Conservation (phyloP, 2,888 invertebrate genomes). For the Azorinus chamasolen region DNA sequence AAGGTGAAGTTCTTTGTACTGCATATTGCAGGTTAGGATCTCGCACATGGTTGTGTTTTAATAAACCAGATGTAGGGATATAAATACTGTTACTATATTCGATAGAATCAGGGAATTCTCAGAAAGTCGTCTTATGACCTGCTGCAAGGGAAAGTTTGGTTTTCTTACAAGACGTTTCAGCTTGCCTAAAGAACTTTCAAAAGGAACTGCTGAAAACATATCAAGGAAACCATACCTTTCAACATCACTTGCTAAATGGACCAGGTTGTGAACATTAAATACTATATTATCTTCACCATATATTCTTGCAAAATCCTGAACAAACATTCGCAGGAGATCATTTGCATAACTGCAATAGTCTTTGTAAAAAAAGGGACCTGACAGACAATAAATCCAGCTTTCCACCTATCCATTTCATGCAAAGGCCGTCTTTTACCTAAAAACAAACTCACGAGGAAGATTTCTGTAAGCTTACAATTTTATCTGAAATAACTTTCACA, state of each 20-base stretch:
- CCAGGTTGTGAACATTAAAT: slow-evolving; percentile 84
- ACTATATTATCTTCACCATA: slow-evolving; percentile 82
- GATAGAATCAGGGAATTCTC: slow-evolving; percentile 16
- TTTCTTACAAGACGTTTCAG: slow-evolving; percentile 45
- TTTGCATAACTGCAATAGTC: slow-evolving; percentile 66
- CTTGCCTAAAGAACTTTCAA: slow-evolving; percentile 80
- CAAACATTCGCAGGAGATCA: slow-evolving; percentile 71
- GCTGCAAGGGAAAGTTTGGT: slow-evolving; percentile 49
- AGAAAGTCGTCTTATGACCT: slow-evolving; percentile 55
- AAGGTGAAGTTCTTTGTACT: not conserved
- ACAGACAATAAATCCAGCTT: slow-evolving; percentile 65
- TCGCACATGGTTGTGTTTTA: slow-evolving; percentile 28
- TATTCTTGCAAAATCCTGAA: slow-evolving; percentile 68
- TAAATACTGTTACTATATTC: not conserved
- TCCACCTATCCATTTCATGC: slow-evolving; percentile 73
- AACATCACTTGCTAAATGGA: slow-evolving; percentile 83
- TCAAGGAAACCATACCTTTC: slow-evolving; percentile 79
- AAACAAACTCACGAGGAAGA: slow-evolving; percentile 73
- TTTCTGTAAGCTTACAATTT: no score
- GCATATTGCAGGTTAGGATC: slow-evolving; percentile 8
- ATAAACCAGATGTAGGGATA: slow-evolving; percentile 3
- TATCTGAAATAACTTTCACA: no score
- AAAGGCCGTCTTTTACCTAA: slow-evolving; percentile 72
- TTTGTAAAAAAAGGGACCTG: slow-evolving; percentile 46
- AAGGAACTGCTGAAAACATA: slow-evolving; percentile 82